A percentile compares a stretch with the other conserved stretches of the same genome.
Evolutionary conservation across 2,888 invertebrate genomes (phyloP).

Genomic region (Oligia fasciuncula): DNA sequence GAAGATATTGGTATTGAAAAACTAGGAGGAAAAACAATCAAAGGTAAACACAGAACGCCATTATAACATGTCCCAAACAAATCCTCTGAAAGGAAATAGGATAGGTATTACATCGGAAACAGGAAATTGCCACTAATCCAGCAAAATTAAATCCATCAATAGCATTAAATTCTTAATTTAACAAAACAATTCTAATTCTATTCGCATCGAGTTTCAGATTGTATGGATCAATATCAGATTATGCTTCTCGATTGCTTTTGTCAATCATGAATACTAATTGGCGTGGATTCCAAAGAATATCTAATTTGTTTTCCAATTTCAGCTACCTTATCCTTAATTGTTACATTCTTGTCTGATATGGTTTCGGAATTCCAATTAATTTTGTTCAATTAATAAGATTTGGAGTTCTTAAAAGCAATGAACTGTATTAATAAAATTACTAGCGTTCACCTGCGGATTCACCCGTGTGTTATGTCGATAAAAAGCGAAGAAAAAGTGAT

Average conservation of each 20-base stretch:
- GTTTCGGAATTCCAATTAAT: conserved; percentile 13
- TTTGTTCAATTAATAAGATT: conserved; percentile 6
- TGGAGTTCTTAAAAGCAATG: conserved; percentile 4
- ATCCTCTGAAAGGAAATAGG: not conserved
- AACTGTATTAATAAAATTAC: not conserved
- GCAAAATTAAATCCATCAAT: conserved; percentile 35
- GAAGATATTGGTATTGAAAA: not conserved
- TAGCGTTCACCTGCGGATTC: not conserved
- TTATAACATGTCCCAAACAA: not conserved
- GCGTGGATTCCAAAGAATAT: conserved; percentile 28
- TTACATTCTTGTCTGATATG: not conserved
- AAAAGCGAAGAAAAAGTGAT: not conserved
- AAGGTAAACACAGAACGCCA: not conserved
- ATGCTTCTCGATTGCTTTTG: conserved; percentile 50
- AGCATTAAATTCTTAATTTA: conserved; percentile 28
- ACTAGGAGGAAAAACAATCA: not conserved
- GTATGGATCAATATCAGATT: conserved; percentile 55
- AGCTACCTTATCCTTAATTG: conserved; percentile 13
- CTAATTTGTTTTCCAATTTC: conserved; percentile 35
- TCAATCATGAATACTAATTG: conserved; percentile 57
- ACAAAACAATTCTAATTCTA: conserved; percentile 37
- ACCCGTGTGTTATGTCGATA: not conserved
- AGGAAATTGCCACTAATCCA: conserved; percentile 21
- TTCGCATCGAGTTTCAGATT: conserved; percentile 55
- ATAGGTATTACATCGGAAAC: not conserved